Evolutionary conservation across 2,797 vertebrate genomes (phyloP).

Genomic region (Dromococcyx pavoninus): DNA sequence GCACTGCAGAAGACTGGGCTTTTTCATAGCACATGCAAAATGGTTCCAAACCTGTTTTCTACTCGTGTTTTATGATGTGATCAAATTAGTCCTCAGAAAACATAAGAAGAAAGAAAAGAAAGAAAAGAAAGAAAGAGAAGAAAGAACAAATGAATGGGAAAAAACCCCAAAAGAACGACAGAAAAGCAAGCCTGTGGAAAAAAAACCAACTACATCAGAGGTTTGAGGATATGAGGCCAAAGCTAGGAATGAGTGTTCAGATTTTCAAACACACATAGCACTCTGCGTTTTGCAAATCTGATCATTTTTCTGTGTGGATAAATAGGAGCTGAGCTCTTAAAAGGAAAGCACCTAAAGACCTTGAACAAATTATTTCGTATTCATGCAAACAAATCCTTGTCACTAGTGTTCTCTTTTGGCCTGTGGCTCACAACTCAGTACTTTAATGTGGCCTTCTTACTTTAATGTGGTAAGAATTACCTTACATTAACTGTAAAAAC

Average conservation of each 20-base stretch:
- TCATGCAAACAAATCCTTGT: neutral
- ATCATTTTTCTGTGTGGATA: neutral
- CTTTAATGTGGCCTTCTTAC: neutral
- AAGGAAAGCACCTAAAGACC: neutral
- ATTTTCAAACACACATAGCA: neutral
- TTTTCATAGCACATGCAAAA: neutral
- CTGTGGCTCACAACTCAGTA: neutral
- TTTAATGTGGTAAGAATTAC: neutral
- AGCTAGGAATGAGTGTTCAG: neutral
- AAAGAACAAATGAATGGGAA: rapidly evolving
- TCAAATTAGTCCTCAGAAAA: neutral
- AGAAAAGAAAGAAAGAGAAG: neutral
- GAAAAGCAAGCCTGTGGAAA: neutral
- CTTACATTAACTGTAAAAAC: neutral
- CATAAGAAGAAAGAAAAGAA: neutral
- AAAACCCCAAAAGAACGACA: rapidly evolving
- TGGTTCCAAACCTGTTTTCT: neutral
- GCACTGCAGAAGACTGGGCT: neutral
- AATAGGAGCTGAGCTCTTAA: neutral
- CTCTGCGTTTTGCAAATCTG: neutral
- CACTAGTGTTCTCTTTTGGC: neutral
- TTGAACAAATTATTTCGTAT: neutral
- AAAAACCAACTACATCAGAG: neutral
- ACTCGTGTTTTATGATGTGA: neutral
- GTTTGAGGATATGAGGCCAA: neutral